These are phyloP conservation scores for Drosophila ficusphila DNA, from an alignment of 1,140 invertebrate species.

Conservation along the genomic window DNA sequence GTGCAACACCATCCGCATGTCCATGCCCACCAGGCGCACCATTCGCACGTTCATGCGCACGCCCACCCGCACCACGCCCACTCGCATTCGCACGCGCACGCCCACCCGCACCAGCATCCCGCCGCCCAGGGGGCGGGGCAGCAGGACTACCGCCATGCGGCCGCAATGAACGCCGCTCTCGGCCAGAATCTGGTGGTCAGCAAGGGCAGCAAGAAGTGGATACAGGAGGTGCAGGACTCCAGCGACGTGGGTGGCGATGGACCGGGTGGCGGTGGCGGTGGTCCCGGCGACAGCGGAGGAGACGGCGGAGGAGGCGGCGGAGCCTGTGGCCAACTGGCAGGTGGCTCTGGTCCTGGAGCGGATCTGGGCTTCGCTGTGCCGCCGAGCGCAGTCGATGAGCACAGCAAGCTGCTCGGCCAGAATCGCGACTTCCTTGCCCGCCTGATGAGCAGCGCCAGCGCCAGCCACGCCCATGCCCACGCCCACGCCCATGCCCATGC, in stretches of 20 bases:
- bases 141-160: slow-evolving; percentile 69
- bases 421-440: slow-evolving; percentile 80
- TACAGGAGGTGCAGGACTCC: slow-evolving; percentile 49
- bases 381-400: slow-evolving; percentile 70
- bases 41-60: slow-evolving; percentile 45
- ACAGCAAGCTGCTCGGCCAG: slow-evolving; percentile 75
- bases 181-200: slow-evolving; percentile 83
- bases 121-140: slow-evolving; percentile 36
- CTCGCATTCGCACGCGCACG: slow-evolving; percentile 22
- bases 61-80: slow-evolving; percentile 32
- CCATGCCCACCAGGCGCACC: slow-evolving; percentile 57
- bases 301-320: not conserved
- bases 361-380: slow-evolving; percentile 78
- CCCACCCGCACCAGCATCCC: slow-evolving; percentile 50
- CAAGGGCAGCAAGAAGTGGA: slow-evolving; percentile 84
- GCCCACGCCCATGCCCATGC: slow-evolving; percentile 38
- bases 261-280: not conserved
- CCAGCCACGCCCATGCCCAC: slow-evolving; percentile 59
- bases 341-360: slow-evolving; percentile 18
- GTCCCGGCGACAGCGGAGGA: slow-evolving; percentile 15
- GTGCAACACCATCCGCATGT: slow-evolving; percentile 56
- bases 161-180: slow-evolving; percentile 67
- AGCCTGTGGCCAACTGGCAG: slow-evolving; percentile 29
- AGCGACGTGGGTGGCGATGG: slow-evolving; percentile 55
- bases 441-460: slow-evolving; percentile 75